Conservation (phyloP, 1,140 invertebrate species). For the Zeugodacus cucurbitae region DNA sequence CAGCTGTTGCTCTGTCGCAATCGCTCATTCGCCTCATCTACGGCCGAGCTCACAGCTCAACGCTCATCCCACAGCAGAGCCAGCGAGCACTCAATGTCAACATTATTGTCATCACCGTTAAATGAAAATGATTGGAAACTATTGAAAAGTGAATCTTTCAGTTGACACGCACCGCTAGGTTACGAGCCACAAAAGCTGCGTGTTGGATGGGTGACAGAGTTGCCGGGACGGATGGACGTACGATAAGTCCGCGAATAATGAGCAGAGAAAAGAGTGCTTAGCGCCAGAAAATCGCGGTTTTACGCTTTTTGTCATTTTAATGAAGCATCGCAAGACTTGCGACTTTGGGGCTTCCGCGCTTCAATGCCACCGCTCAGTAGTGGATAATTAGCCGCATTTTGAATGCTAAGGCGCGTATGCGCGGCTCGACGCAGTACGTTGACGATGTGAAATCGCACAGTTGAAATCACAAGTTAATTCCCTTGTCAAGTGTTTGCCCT, state of each 20-base stretch:
- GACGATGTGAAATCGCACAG: conserved; percentile 60
- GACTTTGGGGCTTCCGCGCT: conserved; percentile 48
- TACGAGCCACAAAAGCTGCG: not conserved
- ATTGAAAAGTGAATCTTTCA: conserved; percentile 11
- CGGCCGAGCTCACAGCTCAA: too few species aligned
- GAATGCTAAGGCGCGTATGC: conserved; percentile 34
- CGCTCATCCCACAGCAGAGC: too few species aligned
- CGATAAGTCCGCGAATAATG: conserved; percentile 42
- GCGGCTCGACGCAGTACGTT: not conserved
- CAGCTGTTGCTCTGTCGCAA: not conserved
- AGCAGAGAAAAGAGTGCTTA: conserved; percentile 10
- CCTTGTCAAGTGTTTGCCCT: conserved; percentile 47
- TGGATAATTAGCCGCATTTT: conserved; percentile 58
- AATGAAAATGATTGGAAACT: conserved; percentile 27
- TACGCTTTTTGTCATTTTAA: conserved; percentile 60
- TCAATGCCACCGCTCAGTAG: not conserved
- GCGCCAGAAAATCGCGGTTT: conserved; percentile 7
- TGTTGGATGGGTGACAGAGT: too few species aligned
- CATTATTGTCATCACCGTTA: conserved; percentile 8
- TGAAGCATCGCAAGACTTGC: conserved; percentile 51
- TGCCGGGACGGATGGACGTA: not conserved
- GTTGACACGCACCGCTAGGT: not conserved
- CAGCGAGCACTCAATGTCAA: not conserved
- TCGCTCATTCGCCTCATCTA: not conserved
- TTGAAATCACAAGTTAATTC: conserved; percentile 64